These are phyloP conservation scores for Lasioglossum zephyrum DNA, from an alignment of 2,888 invertebrate species.

Conservation along the genomic window DNA sequence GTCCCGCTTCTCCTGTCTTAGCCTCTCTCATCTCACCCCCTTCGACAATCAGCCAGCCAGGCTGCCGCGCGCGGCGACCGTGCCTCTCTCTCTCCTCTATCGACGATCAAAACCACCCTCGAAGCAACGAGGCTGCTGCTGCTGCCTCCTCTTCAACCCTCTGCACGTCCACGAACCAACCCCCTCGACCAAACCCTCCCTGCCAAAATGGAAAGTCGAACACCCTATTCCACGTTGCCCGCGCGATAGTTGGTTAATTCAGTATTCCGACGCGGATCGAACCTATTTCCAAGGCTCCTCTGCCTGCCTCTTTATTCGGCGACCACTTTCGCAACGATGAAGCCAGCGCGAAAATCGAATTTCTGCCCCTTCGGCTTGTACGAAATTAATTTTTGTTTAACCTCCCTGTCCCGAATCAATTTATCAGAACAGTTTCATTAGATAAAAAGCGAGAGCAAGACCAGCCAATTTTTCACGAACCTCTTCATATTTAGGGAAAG, in stretches of 20 bases:
- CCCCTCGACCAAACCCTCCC: not conserved
- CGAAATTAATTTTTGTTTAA: not conserved
- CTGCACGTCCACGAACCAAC: not conserved
- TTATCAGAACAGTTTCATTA: not conserved
- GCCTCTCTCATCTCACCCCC: slow-evolving; percentile 70
- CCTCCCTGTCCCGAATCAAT: not conserved
- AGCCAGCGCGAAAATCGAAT: not conserved
- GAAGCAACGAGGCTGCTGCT: slow-evolving; percentile 28
- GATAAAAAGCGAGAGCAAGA: not conserved
- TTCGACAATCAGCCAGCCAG: slow-evolving; percentile 55
- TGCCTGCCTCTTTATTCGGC: not conserved
- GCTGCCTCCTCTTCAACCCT: not conserved
- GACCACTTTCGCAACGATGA: not conserved
- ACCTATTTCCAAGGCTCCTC: not conserved
- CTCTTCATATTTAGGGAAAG: not conserved
- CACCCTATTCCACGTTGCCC: slow-evolving; percentile 15
- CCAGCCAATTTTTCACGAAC: not conserved
- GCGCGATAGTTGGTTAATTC: slow-evolving; percentile 7
- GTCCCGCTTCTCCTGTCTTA: slow-evolving; percentile 77
- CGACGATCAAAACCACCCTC: slow-evolving; percentile 65
- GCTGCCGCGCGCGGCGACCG: slow-evolving; percentile 49
- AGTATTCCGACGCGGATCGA: not conserved
- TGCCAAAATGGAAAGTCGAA: slow-evolving; percentile 45
- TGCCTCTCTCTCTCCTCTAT: slow-evolving; percentile 44
- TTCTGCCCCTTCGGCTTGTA: not conserved